Base-by-base conservation (phyloP, 1,140 invertebrate species). In the Thaumatotibia leucotreta region DNA sequence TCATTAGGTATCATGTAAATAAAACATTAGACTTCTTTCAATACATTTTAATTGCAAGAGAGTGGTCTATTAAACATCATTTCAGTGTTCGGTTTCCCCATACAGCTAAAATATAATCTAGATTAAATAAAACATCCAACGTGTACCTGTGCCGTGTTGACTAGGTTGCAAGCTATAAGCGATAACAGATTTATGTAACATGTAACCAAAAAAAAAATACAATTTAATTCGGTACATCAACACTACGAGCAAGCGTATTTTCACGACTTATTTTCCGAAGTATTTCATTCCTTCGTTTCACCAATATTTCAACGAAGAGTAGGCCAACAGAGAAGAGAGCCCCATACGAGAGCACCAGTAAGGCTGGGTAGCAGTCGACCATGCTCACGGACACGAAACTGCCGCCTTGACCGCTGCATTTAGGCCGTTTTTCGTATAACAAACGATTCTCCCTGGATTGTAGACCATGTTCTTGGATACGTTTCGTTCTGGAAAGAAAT, bases 311-410 rank as follows among this genome's bases (percentile, higher is more conserved):
- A 3, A 83, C 1, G 4, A 76, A 4, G 5, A 88, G 67, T 3
- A 84, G 22, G 5, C 70, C 31, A 32, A 80, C 5, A 24, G 85
- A 76, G 4, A 91, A 54, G 0, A 91, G 66, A 6, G 79, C 73
- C 11, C 92, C 93, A 58, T 92, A 92, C 0, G 78, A 77, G 6
- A 92, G 66, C 29, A 89, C 78, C 4, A 92, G 65, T 5, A 92
- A 66, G 10, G 92, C 89, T 3, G 92, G 89, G 49, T 88, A 86
- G 20, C 91, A 92, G 68, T 94, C 93, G 0, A 91, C 86, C 69
- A 94, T 88, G 54, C 93, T 93, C 14, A 93, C 93, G n/a, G 92
- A 93, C 17, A 94, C 78, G 63, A 93, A 94, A 29, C 82, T 91
- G 1, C 84, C 80, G 33, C 90, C 91, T 52, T 80, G 81, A 5